Conservation (phyloP, 2,888 invertebrate species). For the Atrina japonica region DNA sequence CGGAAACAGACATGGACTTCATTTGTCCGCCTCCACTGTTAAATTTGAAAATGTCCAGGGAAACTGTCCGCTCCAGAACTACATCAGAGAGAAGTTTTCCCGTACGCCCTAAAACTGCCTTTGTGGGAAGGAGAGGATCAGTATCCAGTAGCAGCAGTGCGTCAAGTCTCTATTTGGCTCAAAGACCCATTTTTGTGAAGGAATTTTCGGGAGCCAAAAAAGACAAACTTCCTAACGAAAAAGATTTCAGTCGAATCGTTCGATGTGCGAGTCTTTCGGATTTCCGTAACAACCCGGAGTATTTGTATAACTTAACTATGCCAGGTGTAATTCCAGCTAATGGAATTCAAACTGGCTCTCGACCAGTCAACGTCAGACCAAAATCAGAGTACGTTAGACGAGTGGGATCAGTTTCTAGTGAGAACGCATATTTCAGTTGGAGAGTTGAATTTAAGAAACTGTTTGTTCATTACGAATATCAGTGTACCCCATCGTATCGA, state of each 20-base stretch:
- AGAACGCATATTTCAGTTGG: slow-evolving; percentile 55
- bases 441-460: slow-evolving; percentile 64
- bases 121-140: slow-evolving; percentile 33
- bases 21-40: slow-evolving; percentile 43
- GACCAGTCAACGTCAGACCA: slow-evolving; percentile 36
- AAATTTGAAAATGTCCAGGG: slow-evolving; percentile 39
- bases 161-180: slow-evolving; percentile 33
- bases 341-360: slow-evolving; percentile 2
- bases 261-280: slow-evolving; percentile 65
- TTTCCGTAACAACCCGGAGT: slow-evolving; percentile 72
- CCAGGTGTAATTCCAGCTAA: slow-evolving; percentile 39
- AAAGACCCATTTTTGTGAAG: slow-evolving; percentile 37
- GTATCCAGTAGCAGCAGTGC: slow-evolving; percentile 27
- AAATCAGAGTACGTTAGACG: slow-evolving; percentile 55
- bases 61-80: slow-evolving; percentile 15
- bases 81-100: slow-evolving; percentile 8
- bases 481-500: slow-evolving; percentile 71
- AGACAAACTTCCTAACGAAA: slow-evolving; percentile 56
- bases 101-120: slow-evolving; percentile 40
- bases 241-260: slow-evolving; percentile 60
- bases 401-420: slow-evolving; percentile 37
- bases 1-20: slow-evolving; percentile 32
- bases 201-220: slow-evolving; percentile 38
- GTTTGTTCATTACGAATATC: slow-evolving; percentile 67
- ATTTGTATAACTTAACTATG: slow-evolving; percentile 58